These are phyloP conservation scores for Hybos culiciformis DNA, from an alignment of 2,888 invertebrate species.

Conservation along the genomic window DNA sequence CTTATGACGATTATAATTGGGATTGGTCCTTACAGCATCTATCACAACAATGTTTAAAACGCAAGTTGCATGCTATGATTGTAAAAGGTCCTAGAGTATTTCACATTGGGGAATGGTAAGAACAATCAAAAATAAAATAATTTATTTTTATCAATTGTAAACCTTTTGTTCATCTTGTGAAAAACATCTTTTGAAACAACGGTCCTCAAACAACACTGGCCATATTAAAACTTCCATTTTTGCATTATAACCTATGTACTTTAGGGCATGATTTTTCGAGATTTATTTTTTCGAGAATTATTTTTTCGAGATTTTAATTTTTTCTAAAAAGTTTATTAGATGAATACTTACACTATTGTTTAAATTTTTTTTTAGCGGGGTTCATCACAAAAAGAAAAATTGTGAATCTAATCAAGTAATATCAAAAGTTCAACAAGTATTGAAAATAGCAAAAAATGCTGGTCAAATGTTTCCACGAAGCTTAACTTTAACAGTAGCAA, in stretches of 20 bases:
- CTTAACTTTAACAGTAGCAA: constrained; percentile 50
- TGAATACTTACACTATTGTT: background rate
- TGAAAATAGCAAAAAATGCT: constrained; percentile 50
- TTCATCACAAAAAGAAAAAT: constrained; percentile 88
- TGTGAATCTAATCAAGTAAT: constrained; percentile 77
- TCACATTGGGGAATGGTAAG: constrained; percentile 98
- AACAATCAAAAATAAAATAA: no score
- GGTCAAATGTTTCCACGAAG: constrained; percentile 56
- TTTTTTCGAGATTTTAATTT: background rate
- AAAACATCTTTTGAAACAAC: no score
- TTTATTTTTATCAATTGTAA: no score
- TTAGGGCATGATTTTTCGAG: background rate
- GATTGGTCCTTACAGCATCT: constrained; percentile 93
- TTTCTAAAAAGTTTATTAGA: background rate
- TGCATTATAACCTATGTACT: background rate
- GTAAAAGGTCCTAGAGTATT: constrained; percentile 90
- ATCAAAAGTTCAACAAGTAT: constrained; percentile 67
- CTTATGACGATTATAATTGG: constrained; percentile 99
- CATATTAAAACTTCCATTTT: background rate
- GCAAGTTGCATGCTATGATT: constrained; percentile 73
- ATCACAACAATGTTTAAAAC: constrained; percentile 65
- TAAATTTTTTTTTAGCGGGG: constrained; percentile 53
- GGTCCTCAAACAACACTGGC: no score
- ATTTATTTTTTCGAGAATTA: background rate
- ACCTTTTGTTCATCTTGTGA: no score